Percentiles rank a stretch among this genome's conserved stretches.
phyloP scores from a whole-genome alignment of 2,888 invertebrate species.

The Amphimallon solstitiale region DNA sequence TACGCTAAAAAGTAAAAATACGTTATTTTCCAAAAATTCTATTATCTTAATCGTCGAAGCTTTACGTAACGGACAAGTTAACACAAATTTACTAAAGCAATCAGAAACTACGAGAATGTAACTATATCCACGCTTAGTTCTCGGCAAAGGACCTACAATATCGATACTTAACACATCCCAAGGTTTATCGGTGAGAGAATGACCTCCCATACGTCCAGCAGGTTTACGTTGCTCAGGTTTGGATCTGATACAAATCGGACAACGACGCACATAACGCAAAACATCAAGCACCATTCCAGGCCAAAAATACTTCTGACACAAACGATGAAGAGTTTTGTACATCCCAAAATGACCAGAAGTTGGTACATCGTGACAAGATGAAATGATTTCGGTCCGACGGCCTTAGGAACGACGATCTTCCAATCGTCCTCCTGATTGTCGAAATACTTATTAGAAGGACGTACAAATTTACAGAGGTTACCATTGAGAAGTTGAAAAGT shows the following conservation, averaged over 20 bases:
- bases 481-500: no score
- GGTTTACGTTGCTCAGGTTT: constrained; percentile 44
- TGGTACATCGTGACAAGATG: no score
- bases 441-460: no score
- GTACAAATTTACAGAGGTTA: no score
- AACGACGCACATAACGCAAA: no score
- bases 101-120: constrained; percentile 44
- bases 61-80: constrained; percentile 43
- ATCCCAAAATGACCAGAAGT: no score
- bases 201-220: constrained; percentile 28
- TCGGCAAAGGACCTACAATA: constrained; percentile 40
- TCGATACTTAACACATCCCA: constrained; percentile 42
- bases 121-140: neutral
- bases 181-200: neutral
- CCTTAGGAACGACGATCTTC: neutral
- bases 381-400: no score
- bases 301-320: no score
- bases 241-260: constrained; percentile 37
- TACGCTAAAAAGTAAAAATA: constrained; percentile 49
- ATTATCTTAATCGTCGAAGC: constrained; percentile 44
- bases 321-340: no score
- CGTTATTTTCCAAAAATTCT: constrained; percentile 42
- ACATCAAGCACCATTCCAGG: no score
- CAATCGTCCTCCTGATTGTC: no score
- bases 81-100: constrained; percentile 45